Conservation (phyloP, 2,113 vertebrate genomes). For the Rafetus swinhoei region DNA sequence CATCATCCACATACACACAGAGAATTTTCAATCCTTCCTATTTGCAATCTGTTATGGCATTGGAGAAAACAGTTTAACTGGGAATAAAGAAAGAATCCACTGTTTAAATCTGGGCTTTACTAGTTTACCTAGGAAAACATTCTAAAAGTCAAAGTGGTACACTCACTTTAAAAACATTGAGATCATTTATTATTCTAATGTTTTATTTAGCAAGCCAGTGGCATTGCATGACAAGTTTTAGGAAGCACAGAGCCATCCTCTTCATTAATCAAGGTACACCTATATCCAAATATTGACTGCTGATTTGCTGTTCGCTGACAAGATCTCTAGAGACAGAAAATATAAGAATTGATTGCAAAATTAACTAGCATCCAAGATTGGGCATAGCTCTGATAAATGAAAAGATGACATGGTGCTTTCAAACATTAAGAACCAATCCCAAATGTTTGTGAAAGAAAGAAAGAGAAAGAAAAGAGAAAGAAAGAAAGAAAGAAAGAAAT, state of each 20-base stretch:
- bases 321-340: conserved; percentile 39
- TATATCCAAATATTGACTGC: conserved; percentile 69
- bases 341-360: conserved; percentile 38
- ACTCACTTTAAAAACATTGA: conserved; percentile 27
- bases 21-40: not conserved
- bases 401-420: not conserved
- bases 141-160: conserved; percentile 35
- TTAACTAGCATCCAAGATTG: conserved; percentile 22
- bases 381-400: conserved; percentile 40
- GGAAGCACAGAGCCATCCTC: not conserved
- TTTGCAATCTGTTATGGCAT: conserved; percentile 16
- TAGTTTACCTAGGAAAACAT: conserved; percentile 19
- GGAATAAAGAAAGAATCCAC: conserved; percentile 48
- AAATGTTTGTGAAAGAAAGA: conserved; percentile 25
- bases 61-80: conserved; percentile 28
- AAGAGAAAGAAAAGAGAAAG: conserved; percentile 31
- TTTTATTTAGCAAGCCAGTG: conserved; percentile 37
- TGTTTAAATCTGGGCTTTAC: conserved; percentile 47
- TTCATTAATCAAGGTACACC: conserved; percentile 65
- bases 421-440: conserved; percentile 42
- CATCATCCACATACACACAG: not conserved
- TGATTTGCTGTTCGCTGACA: conserved; percentile 44
- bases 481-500: not conserved
- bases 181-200: conserved; percentile 1
- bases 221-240: conserved; percentile 16